Percentiles rank a stretch among this genome's conserved stretches.
Conservation (phyloP, 23 tunicate genomes). For the Ascidia mentula region DNA sequence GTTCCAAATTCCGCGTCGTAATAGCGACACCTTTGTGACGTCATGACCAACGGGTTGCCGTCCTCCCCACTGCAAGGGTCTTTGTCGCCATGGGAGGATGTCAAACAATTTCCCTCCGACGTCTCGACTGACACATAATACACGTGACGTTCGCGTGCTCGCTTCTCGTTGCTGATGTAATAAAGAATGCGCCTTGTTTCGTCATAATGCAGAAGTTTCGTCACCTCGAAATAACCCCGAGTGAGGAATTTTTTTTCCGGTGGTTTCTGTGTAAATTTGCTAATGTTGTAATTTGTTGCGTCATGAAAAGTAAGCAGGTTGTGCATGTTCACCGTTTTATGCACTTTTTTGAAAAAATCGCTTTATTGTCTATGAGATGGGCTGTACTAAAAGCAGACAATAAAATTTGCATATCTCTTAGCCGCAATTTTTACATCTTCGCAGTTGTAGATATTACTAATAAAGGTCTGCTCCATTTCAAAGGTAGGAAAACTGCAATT, state of each 20-base stretch:
- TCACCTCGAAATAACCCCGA: conserved; percentile 73
- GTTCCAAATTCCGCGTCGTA: conserved; percentile 52
- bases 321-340: no score
- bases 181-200: conserved; percentile 18
- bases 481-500: no score
- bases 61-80: conserved; percentile 18
- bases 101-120: conserved; percentile 32
- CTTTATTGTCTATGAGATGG: no score
- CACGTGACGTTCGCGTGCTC: conserved; percentile 51
- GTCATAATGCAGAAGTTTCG: conserved; percentile 64
- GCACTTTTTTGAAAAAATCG: no score
- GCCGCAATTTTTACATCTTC: no score
- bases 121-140: conserved; percentile 23
- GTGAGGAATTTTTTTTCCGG: conserved; percentile 37
- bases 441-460: no score
- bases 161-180: conserved; percentile 72
- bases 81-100: conserved; percentile 9
- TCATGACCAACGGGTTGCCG: neutral
- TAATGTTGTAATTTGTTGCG: no score
- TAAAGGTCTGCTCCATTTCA: no score
- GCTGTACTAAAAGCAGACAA: no score
- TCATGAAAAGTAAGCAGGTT: no score
- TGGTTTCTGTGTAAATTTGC: conserved; percentile 42
- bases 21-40: conserved; percentile 25
- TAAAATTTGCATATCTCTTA: no score